These are phyloP conservation scores for Eilema depressum DNA, from an alignment of 2,888 invertebrate genomes.

Conservation along the genomic window DNA sequence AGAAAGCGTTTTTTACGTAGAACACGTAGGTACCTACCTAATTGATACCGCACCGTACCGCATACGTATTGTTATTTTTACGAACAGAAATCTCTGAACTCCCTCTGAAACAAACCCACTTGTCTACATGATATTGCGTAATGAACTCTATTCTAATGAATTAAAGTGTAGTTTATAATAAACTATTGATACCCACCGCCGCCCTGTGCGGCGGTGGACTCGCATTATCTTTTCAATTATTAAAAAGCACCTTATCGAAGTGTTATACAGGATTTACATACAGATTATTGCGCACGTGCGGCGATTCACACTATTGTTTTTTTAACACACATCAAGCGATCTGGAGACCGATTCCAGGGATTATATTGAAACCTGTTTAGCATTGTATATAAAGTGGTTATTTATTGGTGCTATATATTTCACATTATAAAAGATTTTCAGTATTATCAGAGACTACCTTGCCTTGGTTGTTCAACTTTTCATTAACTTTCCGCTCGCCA, in stretches of 20 bases:
- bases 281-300: conserved; percentile 78
- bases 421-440: too few relatives aligned
- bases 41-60: neutral
- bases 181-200: neutral
- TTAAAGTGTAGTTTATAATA: conserved; percentile 7
- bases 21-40: too few relatives aligned
- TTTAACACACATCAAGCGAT: neutral
- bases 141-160: conserved; percentile 12
- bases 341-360: neutral
- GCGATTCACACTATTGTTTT: conserved; percentile 40
- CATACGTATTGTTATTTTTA: conserved; percentile 5
- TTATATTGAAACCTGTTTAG: neutral
- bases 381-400: neutral
- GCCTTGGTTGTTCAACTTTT: too few relatives aligned
- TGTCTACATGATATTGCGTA: neutral
- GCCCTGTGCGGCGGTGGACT: conserved; percentile 15
- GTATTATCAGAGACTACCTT: too few relatives aligned
- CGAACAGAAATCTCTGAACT: neutral
- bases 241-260: conserved; percentile 82
- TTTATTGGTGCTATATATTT: neutral
- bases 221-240: conserved; percentile 82
- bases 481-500: too few relatives aligned
- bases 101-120: neutral
- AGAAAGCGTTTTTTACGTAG: neutral
- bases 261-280: conserved; percentile 80